These are phyloP conservation scores for Andricus curvator DNA, from an alignment of 2,888 invertebrate species.

Conservation along the genomic window DNA sequence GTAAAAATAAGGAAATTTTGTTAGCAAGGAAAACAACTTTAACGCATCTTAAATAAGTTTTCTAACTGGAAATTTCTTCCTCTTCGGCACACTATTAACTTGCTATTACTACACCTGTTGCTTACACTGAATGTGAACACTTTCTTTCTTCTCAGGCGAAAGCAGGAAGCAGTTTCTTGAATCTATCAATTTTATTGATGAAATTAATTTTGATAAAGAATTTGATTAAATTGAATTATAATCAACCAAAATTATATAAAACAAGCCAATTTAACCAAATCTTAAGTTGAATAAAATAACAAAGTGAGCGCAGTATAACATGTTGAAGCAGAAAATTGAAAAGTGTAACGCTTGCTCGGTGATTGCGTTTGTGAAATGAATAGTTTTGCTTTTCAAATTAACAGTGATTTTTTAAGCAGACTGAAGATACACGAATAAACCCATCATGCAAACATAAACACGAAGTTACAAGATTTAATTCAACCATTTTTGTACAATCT, in stretches of 20 bases:
- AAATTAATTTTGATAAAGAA: not conserved
- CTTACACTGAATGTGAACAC: not conserved
- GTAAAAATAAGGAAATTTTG: slow-evolving; percentile 57
- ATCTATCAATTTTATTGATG: not conserved
- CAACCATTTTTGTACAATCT: not conserved
- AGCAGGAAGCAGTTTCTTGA: not conserved
- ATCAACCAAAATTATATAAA: not conserved
- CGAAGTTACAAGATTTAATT: not conserved
- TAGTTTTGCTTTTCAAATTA: not conserved
- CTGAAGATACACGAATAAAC: not conserved
- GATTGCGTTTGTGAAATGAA: not conserved
- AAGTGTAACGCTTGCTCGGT: not conserved
- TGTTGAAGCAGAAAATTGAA: not conserved
- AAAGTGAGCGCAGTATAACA: not conserved
- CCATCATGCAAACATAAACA: slow-evolving; percentile 26
- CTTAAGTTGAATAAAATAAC: not conserved
- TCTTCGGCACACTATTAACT: not conserved
- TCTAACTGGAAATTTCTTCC: not conserved
- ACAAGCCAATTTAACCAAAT: not conserved
- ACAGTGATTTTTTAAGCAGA: not conserved
- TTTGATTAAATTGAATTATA: not conserved
- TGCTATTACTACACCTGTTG: not conserved
- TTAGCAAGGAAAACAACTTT: not conserved
- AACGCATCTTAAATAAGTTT: not conserved
- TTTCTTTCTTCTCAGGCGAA: not conserved